Evolutionary conservation across 2,113 vertebrate genomes (phyloP).

Genomic region (Herpetotheres cachinnans): DNA sequence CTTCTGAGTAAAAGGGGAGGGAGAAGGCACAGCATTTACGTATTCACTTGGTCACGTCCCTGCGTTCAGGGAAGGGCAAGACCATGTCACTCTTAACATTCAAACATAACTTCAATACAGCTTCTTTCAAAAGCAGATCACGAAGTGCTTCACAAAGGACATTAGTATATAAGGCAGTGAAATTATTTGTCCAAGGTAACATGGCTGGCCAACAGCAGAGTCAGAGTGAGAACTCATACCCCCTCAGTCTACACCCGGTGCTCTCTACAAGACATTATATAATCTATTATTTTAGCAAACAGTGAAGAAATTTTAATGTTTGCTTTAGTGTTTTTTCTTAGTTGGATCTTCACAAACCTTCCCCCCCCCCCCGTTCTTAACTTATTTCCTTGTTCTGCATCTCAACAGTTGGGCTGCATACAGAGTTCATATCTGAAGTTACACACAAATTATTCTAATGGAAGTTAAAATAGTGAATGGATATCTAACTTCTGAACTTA

Average conservation of each 20-base stretch:
- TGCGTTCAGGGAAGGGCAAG: fast-evolving
- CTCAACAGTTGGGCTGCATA: background rate
- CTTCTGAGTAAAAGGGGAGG: too few relatives aligned
- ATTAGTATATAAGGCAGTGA: background rate
- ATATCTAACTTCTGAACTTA: background rate
- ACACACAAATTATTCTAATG: background rate
- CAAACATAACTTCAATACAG: background rate
- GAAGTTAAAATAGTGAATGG: background rate
- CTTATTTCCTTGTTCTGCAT: background rate
- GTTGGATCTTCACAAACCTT: background rate
- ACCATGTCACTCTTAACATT: too few relatives aligned
- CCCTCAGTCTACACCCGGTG: fast-evolving
- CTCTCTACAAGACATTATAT: fast-evolving
- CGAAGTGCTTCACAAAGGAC: background rate
- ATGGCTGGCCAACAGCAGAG: background rate
- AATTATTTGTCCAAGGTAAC: background rate
- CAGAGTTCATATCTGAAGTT: background rate
- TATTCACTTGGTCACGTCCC: background rate
- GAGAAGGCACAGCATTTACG: fast-evolving
- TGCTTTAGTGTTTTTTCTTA: background rate
- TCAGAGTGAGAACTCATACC: background rate
- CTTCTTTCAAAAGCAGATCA: background rate
- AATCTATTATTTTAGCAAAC: background rate
- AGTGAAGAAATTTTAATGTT: background rate
- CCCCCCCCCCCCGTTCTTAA: background rate